These are phyloP conservation scores for Chalcosyrphus nemorum DNA, from an alignment of 2,888 invertebrate genomes.

Conservation along the genomic window DNA sequence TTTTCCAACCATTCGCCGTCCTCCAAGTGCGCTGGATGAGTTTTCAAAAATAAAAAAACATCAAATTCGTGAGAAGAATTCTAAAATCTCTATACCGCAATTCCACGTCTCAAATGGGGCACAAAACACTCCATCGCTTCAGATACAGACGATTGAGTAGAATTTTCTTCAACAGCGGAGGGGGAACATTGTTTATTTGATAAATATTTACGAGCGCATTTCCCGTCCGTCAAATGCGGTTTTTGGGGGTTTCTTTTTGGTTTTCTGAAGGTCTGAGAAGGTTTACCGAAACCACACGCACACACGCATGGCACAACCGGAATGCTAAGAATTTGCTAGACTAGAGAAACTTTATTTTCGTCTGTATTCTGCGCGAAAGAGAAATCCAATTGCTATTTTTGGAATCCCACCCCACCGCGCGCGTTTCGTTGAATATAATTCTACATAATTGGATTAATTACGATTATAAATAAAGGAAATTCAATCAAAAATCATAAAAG, in stretches of 20 bases:
- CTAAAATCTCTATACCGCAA: constrained; percentile 9
- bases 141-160: neutral
- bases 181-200: constrained; percentile 14
- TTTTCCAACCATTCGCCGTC: neutral
- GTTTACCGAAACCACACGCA: neutral
- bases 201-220: constrained; percentile 43
- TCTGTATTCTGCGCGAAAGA: neutral
- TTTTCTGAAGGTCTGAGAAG: neutral
- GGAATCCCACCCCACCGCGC: neutral
- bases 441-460: constrained; percentile 46
- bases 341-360: neutral
- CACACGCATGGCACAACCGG: neutral
- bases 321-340: neutral
- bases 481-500: constrained; percentile 38
- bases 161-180: neutral
- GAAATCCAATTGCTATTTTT: constrained; percentile 7
- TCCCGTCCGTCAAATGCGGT: constrained; percentile 24
- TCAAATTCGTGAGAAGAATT: constrained; percentile 48
- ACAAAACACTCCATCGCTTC: neutral
- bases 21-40: neutral
- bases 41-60: constrained; percentile 19
- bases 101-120: neutral
- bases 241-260: neutral
- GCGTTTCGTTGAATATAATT: neutral
- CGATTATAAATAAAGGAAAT: constrained; percentile 19